Evolutionary conservation across 2,113 vertebrate species (phyloP).

Genomic region (Leuciscus idus): DNA sequence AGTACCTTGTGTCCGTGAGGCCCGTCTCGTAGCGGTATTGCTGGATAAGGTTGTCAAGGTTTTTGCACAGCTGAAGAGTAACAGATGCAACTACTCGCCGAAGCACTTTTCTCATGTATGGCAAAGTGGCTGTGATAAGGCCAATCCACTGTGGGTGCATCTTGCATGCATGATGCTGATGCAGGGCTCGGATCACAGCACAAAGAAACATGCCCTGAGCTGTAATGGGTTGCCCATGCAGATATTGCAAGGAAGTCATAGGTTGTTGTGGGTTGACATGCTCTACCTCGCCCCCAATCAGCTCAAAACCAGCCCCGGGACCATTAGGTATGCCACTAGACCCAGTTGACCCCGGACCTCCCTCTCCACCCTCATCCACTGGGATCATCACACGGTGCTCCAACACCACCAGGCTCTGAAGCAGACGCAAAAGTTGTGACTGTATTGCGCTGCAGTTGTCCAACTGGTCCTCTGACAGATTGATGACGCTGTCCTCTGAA

Average conservation of each 20-base stretch:
- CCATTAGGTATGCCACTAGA: constrained; percentile 74
- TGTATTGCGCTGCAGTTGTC: constrained; percentile 93
- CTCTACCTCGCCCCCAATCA: constrained; percentile 88
- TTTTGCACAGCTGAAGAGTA: constrained; percentile 95
- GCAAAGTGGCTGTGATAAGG: constrained; percentile 93
- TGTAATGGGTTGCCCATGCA: constrained; percentile 95
- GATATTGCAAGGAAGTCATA: constrained; percentile 93
- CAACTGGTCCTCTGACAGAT: constrained; percentile 95
- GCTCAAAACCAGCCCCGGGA: constrained; percentile 84
- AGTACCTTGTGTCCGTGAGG: constrained; percentile 86
- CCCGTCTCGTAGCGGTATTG: constrained; percentile 95
- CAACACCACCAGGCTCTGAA: constrained; percentile 91
- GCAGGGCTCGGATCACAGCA: constrained; percentile 92
- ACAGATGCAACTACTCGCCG: constrained; percentile 94
- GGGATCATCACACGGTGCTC: constrained; percentile 91
- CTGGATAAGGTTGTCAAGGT: constrained; percentile 95
- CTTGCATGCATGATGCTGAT: constrained; percentile 95
- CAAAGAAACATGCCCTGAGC: constrained; percentile 98
- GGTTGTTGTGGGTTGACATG: constrained; percentile 94
- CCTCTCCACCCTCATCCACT: constrained; percentile 83
- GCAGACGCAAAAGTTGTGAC: constrained; percentile 90
- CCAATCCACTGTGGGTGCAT: constrained; percentile 99
- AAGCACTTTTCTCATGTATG: constrained; percentile 95
- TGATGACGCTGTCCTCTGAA: constrained; percentile 95
- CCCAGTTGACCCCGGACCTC: constrained; percentile 67